phyloP scores from a whole-genome alignment of 2,113 vertebrate genomes.

The Solea solea region DNA sequence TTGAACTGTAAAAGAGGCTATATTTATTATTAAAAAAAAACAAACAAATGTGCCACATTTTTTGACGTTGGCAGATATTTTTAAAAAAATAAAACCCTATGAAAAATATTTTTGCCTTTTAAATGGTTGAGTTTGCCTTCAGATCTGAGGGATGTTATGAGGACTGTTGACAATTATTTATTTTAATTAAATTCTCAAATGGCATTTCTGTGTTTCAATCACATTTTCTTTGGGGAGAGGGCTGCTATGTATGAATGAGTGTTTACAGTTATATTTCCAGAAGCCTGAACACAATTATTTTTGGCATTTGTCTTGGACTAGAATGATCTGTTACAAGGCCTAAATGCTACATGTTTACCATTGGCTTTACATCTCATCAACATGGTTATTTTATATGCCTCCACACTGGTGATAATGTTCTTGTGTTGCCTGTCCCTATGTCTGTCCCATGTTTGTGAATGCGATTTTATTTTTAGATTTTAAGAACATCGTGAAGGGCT shows the following conservation, averaged over 20 bases:
- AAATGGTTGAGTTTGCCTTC: constrained; percentile 3
- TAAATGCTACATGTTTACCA: no score
- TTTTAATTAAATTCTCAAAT: constrained; percentile 47
- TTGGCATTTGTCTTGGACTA: no score
- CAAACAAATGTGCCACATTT: constrained; percentile 21
- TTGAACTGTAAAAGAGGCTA: constrained; percentile 43
- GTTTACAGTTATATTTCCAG: constrained; percentile 16
- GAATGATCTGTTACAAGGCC: background rate
- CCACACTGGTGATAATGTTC: no score
- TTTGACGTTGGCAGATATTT: constrained; percentile 16
- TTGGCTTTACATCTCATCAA: no score
- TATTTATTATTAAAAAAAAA: constrained; percentile 70
- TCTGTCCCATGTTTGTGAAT: no score
- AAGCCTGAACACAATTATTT: background rate
- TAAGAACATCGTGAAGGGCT: no score
- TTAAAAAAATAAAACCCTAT: constrained; percentile 28
- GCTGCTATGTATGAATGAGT: background rate
- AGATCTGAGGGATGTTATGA: background rate
- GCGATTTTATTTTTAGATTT: no score
- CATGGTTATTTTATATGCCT: no score
- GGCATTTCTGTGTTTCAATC: constrained; percentile 29
- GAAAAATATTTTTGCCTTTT: background rate
- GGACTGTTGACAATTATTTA: constrained; percentile 32
- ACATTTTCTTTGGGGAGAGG: constrained; percentile 38
- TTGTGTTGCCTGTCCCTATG: no score